Evolutionary conservation across 2,797 vertebrate species (phyloP), one percentile per base, ranked within the genome.

Genomic region (Lacerta agilis): DNA sequence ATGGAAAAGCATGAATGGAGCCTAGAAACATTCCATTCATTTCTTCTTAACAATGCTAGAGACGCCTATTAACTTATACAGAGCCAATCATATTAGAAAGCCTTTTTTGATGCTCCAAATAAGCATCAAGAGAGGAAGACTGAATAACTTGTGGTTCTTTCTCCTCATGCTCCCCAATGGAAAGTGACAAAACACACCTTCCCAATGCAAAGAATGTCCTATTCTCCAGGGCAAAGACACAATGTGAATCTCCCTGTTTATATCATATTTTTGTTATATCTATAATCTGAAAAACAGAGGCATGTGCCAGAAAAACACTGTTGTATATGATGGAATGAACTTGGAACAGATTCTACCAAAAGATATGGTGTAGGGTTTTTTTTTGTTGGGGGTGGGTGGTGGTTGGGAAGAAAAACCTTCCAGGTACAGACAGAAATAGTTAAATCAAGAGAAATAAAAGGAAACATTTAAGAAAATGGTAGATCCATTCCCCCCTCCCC

Each of bases 381-480:
- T 61, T 61, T 61, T 11, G 8, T 13, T 3, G 13, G 3, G 13
- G 13, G 45, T 2, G 11, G 45, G 10, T 11, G 45, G 10, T 11
- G 49, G 11, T 49, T 49, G 45, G 45, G 45, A 49, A 55, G 49
- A 15, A 15, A 55, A 86, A 86, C 78, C 17, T 7, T 61, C 49
- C 8, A n/a, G 17, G 29, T 58, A 79, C 4, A 71, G 55, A 64
- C 29, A 36, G 33, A 13, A 73, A 69, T 41, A 55, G 43, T 66
- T 76, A 67, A 67, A 66, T 25, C 69, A 81, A 55, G 55, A 36
- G 55, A 64, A 79, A 43, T 71, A 72, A 79, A 88, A 85, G 38
- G 15, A 73, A 66, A 73, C 76, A 29, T 66, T 88, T 73, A 64
- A 80, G 82, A 36, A 85, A 88, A 84, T 36, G 49, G 15, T 61